Percentiles rank a stretch among this genome's conserved stretches.
Conservation (phyloP, 2,888 invertebrate species). For the Rhaphigaster nebulosa region DNA sequence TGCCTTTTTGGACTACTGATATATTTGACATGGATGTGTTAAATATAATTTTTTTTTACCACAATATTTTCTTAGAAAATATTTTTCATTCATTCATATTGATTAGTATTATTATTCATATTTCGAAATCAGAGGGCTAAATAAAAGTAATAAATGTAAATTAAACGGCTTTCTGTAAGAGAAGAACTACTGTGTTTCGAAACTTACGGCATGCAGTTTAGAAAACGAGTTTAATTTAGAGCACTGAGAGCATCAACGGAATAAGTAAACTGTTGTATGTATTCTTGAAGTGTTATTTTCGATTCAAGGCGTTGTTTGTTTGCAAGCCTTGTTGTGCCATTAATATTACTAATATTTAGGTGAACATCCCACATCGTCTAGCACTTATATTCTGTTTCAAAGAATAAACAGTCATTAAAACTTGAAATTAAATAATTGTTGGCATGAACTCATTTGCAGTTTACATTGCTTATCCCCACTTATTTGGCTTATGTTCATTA, state of each 20-base stretch:
- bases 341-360: background rate
- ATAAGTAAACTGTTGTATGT: slow-evolving; percentile 11
- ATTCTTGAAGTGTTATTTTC: slow-evolving; percentile 23
- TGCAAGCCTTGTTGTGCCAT: background rate
- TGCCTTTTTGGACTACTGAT: too few species aligned
- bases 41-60: too few species aligned
- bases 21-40: too few species aligned
- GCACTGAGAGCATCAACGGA: background rate
- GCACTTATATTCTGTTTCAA: background rate
- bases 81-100: too few species aligned
- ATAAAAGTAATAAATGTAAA: background rate
- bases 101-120: too few species aligned
- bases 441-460: background rate
- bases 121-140: background rate
- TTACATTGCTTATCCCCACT: background rate
- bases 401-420: background rate
- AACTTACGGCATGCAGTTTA: background rate
- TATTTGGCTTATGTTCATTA: background rate
- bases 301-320: background rate
- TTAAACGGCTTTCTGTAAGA: background rate
- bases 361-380: background rate
- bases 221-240: slow-evolving; percentile 14
- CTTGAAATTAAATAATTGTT: background rate
- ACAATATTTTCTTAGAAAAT: too few species aligned
- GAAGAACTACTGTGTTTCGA: background rate